Evolutionary conservation across 2,888 invertebrate species (phyloP).

Genomic region (Oscheius sp.): DNA sequence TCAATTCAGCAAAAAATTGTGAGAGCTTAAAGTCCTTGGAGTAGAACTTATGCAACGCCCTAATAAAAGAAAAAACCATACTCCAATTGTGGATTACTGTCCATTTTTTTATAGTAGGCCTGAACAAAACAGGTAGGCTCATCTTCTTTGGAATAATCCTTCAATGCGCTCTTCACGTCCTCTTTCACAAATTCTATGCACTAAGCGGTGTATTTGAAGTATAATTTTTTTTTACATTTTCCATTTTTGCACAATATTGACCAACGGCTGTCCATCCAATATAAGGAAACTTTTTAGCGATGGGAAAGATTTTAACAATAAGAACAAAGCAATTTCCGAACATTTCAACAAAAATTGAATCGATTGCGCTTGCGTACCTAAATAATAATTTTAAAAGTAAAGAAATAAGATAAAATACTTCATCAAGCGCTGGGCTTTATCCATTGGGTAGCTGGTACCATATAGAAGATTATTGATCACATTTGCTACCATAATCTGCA

Average conservation of each 20-base stretch:
- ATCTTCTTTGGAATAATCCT: constrained; percentile 10
- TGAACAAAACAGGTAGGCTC: constrained; percentile 22
- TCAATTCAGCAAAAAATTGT: too few relatives aligned
- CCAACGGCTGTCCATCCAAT: constrained; percentile 17
- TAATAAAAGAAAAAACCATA: neutral
- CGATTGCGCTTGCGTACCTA: neutral
- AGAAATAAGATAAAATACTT: too few relatives aligned
- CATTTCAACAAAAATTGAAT: constrained; percentile 17
- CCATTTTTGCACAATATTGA: constrained; percentile 1
- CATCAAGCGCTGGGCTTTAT: constrained; percentile 22
- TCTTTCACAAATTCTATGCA: constrained; percentile 24
- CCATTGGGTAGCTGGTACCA: constrained; percentile 20
- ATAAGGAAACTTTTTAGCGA: constrained; percentile 11
- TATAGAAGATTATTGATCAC: constrained; percentile 32
- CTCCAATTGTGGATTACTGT: constrained; percentile 7
- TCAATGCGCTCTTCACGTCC: constrained; percentile 13
- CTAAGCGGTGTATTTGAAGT: neutral
- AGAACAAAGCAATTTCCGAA: constrained; percentile 1
- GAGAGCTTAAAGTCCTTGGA: too few relatives aligned
- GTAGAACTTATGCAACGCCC: too few relatives aligned
- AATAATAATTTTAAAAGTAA: too few relatives aligned
- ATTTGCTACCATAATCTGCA: constrained; percentile 35
- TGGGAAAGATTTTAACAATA: constrained; percentile 4
- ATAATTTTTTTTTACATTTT: neutral
- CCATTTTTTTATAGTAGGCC: constrained; percentile 26